Evolutionary conservation across 1,140 invertebrate genomes (phyloP).

Genomic region (Thaumetopoea pityocampa): DNA sequence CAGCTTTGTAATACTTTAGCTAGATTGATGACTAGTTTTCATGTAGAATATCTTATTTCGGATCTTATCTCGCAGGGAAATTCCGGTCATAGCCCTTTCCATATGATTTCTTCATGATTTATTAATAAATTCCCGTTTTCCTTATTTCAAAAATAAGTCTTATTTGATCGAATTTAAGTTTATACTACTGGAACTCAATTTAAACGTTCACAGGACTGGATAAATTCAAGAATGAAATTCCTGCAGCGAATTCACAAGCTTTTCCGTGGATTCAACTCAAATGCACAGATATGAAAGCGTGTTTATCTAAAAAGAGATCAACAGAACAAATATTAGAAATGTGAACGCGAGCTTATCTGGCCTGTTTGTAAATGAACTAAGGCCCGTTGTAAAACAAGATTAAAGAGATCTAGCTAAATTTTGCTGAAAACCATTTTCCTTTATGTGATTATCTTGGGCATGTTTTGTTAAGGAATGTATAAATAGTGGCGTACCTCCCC

Average conservation of each 20-base stretch:
- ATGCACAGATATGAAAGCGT: constrained; percentile 22
- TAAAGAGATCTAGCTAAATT: constrained; percentile 31
- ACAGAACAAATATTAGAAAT: constrained; percentile 21
- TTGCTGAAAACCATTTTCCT: constrained; percentile 24
- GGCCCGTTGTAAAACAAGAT: constrained; percentile 34
- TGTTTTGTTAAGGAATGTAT: constrained; percentile 28
- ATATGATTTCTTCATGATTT: too few relatives aligned
- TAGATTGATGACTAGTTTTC: too few relatives aligned
- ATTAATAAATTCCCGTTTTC: too few relatives aligned
- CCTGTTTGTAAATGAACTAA: constrained; percentile 37
- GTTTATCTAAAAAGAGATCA: constrained; percentile 21
- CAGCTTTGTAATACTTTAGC: too few relatives aligned
- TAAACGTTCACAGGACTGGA: too few relatives aligned
- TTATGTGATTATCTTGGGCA: constrained; percentile 5
- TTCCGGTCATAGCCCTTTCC: too few relatives aligned
- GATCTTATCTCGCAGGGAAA: too few relatives aligned
- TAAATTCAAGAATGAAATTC: too few relatives aligned
- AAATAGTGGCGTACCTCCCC: constrained; percentile 33
- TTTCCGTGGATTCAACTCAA: constrained; percentile 7
- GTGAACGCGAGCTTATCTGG: constrained; percentile 26
- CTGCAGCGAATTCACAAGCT: constrained; percentile 6
- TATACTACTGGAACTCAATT: too few relatives aligned
- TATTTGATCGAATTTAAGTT: too few relatives aligned
- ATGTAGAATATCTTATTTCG: too few relatives aligned
- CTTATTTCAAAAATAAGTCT: too few relatives aligned